A percentile compares a stretch with the other conserved stretches of the same genome.
Conservation (phyloP, 2,113 vertebrate genomes). For the Cairina moschata region DNA sequence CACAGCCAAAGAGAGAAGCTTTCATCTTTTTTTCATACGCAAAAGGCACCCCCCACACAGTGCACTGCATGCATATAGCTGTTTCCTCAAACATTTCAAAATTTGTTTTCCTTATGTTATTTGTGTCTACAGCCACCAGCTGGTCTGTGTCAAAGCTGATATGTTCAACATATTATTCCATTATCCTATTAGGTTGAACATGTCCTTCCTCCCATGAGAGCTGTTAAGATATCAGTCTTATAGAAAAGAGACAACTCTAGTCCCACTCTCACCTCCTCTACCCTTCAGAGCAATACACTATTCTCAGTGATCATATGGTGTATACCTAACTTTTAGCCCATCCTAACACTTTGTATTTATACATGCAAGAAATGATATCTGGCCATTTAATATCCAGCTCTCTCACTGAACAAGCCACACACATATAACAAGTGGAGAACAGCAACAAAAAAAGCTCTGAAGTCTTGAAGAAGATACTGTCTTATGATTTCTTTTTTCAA, state of each 20-base stretch:
- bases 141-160: conserved; percentile 72
- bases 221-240: conserved; percentile 62
- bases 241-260: conserved; percentile 39
- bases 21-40: conserved; percentile 11
- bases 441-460: neutral
- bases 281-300: neutral
- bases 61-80: neutral
- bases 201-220: conserved; percentile 78
- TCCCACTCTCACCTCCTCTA: conserved; percentile 30
- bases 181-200: conserved; percentile 79
- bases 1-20: neutral
- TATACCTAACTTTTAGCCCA: neutral
- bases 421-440: neutral
- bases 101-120: conserved; percentile 70
- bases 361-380: neutral
- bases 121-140: conserved; percentile 76
- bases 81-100: conserved; percentile 67
- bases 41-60: neutral
- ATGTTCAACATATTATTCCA: conserved; percentile 74
- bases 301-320: neutral
- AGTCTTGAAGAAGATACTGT: neutral
- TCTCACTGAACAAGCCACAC: neutral
- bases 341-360: neutral
- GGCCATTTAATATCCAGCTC: neutral
- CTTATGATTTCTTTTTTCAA: neutral